These are phyloP conservation scores for Hippotragus niger DNA, from an alignment of 2,113 vertebrate species.

Conservation along the genomic window DNA sequence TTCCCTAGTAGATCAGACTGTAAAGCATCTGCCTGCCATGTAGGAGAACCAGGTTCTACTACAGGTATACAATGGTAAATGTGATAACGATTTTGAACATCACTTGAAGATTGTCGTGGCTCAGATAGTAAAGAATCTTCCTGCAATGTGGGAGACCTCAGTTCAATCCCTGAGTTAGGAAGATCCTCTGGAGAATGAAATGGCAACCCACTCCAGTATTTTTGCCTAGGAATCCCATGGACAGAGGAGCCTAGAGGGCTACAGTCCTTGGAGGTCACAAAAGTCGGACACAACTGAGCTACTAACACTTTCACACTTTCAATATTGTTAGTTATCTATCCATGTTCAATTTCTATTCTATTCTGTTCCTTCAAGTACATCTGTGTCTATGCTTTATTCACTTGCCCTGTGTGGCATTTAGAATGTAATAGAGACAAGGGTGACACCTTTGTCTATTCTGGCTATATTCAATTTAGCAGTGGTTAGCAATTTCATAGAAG, in stretches of 20 bases:
- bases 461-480: constrained; percentile 12
- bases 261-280: background rate
- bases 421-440: background rate
- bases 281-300: background rate
- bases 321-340: background rate
- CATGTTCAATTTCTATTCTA: background rate
- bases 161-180: background rate
- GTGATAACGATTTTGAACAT: background rate
- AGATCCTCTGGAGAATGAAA: background rate
- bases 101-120: background rate
- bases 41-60: background rate
- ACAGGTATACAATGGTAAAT: background rate
- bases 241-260: background rate
- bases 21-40: background rate
- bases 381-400: background rate
- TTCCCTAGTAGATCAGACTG: background rate
- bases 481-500: background rate
- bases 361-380: background rate
- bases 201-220: background rate
- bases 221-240: background rate
- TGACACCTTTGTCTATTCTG: background rate
- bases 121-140: background rate
- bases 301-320: background rate
- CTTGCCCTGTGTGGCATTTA: background rate
- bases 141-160: background rate